A percentile compares a stretch with the other conserved stretches of the same genome.
Evolutionary conservation across 2,888 invertebrate genomes (phyloP).

Genomic region (Shargacucullia verbasci): DNA sequence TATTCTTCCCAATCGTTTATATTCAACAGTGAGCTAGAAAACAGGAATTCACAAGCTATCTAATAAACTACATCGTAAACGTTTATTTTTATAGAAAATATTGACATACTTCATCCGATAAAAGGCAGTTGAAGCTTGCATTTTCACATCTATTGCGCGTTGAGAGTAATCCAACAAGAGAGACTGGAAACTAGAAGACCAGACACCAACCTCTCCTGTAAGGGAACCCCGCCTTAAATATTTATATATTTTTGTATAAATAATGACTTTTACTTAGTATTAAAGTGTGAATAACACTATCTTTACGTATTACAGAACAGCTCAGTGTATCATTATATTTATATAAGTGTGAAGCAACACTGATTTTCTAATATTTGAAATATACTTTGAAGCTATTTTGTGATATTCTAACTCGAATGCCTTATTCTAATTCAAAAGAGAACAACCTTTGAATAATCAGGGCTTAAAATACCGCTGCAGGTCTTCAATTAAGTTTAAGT

Average conservation of each 20-base stretch:
- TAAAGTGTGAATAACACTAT: slow-evolving; percentile 85
- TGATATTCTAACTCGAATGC: slow-evolving; percentile 79
- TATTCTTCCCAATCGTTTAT: slow-evolving; percentile 67
- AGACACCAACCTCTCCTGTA: slow-evolving; percentile 36
- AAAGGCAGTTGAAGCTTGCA: slow-evolving; percentile 83
- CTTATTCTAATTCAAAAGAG: slow-evolving; percentile 70
- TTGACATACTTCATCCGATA: slow-evolving; percentile 79
- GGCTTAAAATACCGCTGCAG: background rate
- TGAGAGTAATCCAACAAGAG: slow-evolving; percentile 43
- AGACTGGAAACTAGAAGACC: slow-evolving; percentile 12
- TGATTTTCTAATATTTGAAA: slow-evolving; percentile 82
- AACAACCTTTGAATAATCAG: slow-evolving; percentile 58
- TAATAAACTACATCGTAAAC: slow-evolving; percentile 80
- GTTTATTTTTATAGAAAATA: slow-evolving; percentile 86
- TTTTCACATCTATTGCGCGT: slow-evolving; percentile 75
- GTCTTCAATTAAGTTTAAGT: slow-evolving; percentile 14
- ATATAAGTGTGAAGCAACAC: slow-evolving; percentile 84
- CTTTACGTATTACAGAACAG: slow-evolving; percentile 86
- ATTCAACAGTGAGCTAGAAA: slow-evolving; percentile 80
- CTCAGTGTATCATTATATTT: slow-evolving; percentile 79
- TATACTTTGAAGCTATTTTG: slow-evolving; percentile 85
- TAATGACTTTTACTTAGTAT: slow-evolving; percentile 81
- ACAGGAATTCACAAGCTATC: slow-evolving; percentile 83
- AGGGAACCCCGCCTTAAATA: slow-evolving; percentile 54
- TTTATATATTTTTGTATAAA: slow-evolving; percentile 75